phyloP scores from a whole-genome alignment of 2,113 vertebrate species.

The Oreochromis tanganicae region DNA sequence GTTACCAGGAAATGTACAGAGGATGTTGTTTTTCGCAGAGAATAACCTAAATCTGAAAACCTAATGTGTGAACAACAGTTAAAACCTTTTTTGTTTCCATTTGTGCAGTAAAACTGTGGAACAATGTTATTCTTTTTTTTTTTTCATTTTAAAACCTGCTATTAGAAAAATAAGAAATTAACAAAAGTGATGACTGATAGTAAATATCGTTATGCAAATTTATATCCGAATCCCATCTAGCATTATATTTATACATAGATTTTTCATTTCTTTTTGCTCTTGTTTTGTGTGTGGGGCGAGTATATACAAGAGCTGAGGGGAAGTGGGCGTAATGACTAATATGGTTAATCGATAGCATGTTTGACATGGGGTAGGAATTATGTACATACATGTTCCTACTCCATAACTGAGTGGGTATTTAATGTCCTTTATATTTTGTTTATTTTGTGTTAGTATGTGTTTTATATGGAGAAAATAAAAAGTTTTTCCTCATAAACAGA shows the following conservation, averaged over 20 bases:
- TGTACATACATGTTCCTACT: no score
- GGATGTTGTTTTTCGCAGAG: not conserved
- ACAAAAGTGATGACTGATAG: not conserved
- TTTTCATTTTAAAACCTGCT: not conserved
- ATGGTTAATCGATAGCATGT: no score
- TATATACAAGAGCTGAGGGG: no score
- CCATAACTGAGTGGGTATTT: no score
- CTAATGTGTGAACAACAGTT: not conserved
- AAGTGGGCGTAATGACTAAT: no score
- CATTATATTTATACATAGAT: no score
- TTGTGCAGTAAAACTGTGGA: not conserved
- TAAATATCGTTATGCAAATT: not conserved
- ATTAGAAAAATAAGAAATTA: not conserved
- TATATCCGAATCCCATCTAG: not conserved
- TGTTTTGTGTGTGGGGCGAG: no score
- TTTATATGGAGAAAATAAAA: not conserved
- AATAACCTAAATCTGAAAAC: not conserved
- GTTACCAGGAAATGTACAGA: not conserved
- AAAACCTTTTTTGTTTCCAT: not conserved
- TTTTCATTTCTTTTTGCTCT: no score
- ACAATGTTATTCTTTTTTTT: fast-evolving
- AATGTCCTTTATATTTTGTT: no score
- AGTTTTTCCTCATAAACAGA: not conserved
- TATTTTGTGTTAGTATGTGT: no score
- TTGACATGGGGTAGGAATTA: no score